Percentiles rank a stretch among this genome's conserved stretches.
Conservation (phyloP, 2,113 vertebrate species). For the Salminus brasiliensis region DNA sequence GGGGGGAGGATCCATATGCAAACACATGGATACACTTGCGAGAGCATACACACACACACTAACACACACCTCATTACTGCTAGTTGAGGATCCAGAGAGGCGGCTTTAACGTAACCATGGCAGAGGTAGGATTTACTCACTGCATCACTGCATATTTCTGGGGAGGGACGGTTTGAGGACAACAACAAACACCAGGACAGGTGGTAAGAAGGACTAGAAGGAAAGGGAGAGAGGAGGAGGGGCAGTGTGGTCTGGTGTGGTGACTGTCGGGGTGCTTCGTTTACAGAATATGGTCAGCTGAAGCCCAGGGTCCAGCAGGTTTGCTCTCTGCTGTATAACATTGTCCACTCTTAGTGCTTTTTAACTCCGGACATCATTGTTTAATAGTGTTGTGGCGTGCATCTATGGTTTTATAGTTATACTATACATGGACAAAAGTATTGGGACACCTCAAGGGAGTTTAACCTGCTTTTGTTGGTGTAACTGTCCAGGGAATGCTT, state of each 20-base stretch:
- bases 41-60: conserved; percentile 14
- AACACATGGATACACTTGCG: conserved; percentile 16
- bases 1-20: conserved; percentile 24
- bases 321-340: not conserved
- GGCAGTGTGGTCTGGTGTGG: not conserved
- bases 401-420: too few species aligned
- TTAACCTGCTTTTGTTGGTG: too few species aligned
- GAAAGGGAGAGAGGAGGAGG: not conserved
- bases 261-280: conserved; percentile 60
- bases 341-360: too few species aligned
- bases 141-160: too few species aligned
- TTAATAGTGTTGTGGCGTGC: too few species aligned
- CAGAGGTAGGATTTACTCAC: conserved; percentile 40
- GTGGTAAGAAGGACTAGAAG: not conserved
- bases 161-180: conserved; percentile 35
- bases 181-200: not conserved
- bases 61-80: conserved; percentile 32
- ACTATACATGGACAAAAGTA: too few species aligned
- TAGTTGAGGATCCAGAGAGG: conserved; percentile 52
- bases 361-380: too few species aligned
- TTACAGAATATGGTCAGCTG: conserved; percentile 62
- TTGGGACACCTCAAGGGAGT: too few species aligned
- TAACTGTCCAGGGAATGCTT: too few species aligned
- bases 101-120: conserved; percentile 52
- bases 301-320: conserved; percentile 38